These are phyloP conservation scores for Drosophila nigritarsus DNA, from an alignment of 2,888 invertebrate genomes.

Conservation along the genomic window DNA sequence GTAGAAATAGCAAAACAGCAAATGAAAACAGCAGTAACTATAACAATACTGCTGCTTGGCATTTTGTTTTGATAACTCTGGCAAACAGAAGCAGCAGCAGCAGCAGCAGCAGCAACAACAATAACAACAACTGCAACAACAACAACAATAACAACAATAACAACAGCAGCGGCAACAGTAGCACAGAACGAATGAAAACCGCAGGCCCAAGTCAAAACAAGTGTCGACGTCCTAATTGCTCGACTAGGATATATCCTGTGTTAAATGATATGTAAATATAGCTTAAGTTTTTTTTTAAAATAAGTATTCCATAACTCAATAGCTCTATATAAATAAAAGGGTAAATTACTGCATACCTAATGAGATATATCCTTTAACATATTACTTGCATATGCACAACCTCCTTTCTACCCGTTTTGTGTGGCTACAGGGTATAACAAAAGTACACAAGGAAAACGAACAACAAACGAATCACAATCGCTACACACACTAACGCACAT, in stretches of 20 bases:
- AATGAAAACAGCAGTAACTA: conserved; percentile 56
- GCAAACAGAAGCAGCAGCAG: conserved; percentile 63
- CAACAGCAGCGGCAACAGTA: conserved; percentile 35
- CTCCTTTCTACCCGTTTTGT: not conserved
- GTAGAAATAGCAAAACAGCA: conserved; percentile 52
- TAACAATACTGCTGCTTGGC: conserved; percentile 47
- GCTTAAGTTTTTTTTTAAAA: not conserved
- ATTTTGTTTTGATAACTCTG: conserved; percentile 79
- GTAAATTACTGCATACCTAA: not conserved
- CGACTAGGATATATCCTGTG: not conserved
- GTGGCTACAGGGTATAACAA: conserved; percentile 27
- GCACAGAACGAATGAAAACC: conserved; percentile 61
- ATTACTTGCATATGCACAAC: not conserved
- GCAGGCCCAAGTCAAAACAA: conserved; percentile 50
- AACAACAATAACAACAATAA: conserved; percentile 25
- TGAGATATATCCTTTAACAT: not conserved
- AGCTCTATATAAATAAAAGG: not conserved
- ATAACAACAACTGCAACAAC: conserved; percentile 6
- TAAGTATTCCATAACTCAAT: not conserved
- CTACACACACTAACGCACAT: conserved; percentile 20
- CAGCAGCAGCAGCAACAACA: not conserved
- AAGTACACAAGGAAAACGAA: conserved; percentile 48
- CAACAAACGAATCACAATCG: conserved; percentile 62
- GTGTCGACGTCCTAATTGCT: conserved; percentile 5
- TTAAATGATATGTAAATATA: not conserved